Base-by-base conservation (phyloP, 2,888 invertebrate genomes). In the Sycophila texana region DNA sequence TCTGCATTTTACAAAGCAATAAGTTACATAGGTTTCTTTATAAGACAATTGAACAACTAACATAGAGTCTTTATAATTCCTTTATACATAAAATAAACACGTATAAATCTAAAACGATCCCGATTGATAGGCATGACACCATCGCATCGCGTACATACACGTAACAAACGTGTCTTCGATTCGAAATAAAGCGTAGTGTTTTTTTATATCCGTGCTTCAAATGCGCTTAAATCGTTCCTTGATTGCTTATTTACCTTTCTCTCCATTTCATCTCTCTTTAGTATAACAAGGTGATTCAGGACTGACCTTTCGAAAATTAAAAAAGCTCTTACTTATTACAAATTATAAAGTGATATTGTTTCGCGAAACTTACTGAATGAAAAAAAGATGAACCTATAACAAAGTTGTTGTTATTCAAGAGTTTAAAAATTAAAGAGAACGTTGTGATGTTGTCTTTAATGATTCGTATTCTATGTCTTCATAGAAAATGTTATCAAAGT, bases 1-100 rank as follows among this genome's bases (percentile, higher is more conserved):
- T 89, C 85, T 89, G 90, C 90, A 90, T 89, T 90, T 88, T 90
- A 90, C 90, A 90, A 90, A 90, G 90, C 90, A 90, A 90, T 90
- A 90, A 90, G 88, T 90, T 90, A 90, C 89, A 90, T 86, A 85
- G 76, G 67, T 75, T 72, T 84, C 76, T 83, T 82, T 86, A 85
- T 84, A 85, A 82, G 86, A 79, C 80, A 63, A 77, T 83, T 74
- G 85, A 85, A 86, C 83, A 84, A 83, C 82, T 84, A 84, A 82
- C 83, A 83, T 83, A 82, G 81, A 83, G 81, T 84, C 81, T 83
- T 83, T 76, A 82, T 82, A 74, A 78, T 83, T 82, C 74, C 83
- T 85, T 84, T 85, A 86, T 87, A 87, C 86, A 88, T 85, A 82
- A 83, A 83, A 84, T 84, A 83, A 84, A 84, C 83, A 83, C 84